phyloP scores from a whole-genome alignment of 2,797 vertebrate species.

The Rhinophrynus dorsalis region DNA sequence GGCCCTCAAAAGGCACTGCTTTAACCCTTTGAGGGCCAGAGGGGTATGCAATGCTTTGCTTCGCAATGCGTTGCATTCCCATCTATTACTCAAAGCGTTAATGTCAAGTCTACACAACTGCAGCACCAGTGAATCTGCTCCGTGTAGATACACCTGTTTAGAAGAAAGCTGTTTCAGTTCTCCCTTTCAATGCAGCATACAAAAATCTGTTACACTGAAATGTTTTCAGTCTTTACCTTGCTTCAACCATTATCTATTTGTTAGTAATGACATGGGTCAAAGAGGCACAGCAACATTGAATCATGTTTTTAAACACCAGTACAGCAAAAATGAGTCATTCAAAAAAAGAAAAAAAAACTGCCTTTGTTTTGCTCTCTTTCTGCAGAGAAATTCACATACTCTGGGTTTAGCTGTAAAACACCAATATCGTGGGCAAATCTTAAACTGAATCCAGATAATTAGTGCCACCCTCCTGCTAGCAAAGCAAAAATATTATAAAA shows the following conservation, averaged over 20 bases:
- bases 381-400: not conserved
- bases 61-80: too few relatives aligned
- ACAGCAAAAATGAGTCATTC: not conserved
- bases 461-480: not conserved
- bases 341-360: not conserved
- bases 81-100: too few relatives aligned
- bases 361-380: not conserved
- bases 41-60: too few relatives aligned
- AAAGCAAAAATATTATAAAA: not conserved
- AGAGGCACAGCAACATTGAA: not conserved
- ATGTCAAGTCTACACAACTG: too few relatives aligned
- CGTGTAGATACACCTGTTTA: not conserved
- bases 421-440: not conserved
- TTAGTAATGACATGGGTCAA: slow-evolving; percentile 8
- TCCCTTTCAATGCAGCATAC: too few relatives aligned
- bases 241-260: not conserved
- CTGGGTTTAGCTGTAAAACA: not conserved
- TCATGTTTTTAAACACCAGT: not conserved
- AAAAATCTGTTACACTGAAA: not conserved
- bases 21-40: too few relatives aligned
- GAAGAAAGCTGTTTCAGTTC: not conserved
- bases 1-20: too few relatives aligned
- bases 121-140: too few relatives aligned
- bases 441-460: slow-evolving; percentile 1
- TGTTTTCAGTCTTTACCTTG: not conserved